Percentiles rank a stretch among this genome's conserved stretches.
phyloP scores from a whole-genome alignment of 2,797 vertebrate genomes.

The Pseudomugil tenellus region DNA sequence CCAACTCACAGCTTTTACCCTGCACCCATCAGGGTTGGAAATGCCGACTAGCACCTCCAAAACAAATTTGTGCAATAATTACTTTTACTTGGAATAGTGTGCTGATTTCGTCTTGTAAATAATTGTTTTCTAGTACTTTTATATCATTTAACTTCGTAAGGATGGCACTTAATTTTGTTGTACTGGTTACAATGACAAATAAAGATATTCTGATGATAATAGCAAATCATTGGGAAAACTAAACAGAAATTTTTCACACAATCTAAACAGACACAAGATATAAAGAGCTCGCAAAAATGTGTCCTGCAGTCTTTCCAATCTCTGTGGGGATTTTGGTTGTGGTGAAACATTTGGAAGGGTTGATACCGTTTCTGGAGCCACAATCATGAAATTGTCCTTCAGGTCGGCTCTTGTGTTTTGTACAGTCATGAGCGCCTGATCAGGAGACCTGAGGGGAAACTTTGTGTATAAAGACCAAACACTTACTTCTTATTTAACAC shows the following conservation, averaged over 20 bases:
- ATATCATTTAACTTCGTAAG: too few relatives aligned
- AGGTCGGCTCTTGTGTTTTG: neutral
- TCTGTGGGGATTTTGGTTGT: neutral
- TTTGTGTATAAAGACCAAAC: neutral
- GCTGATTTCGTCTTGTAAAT: too few relatives aligned
- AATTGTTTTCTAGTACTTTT: too few relatives aligned
- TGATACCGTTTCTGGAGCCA: neutral
- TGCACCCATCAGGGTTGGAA: too few relatives aligned
- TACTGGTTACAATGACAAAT: too few relatives aligned
- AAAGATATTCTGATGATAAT: too few relatives aligned
- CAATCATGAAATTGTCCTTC: neutral
- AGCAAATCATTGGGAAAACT: too few relatives aligned
- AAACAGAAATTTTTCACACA: neutral
- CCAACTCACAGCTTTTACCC: too few relatives aligned
- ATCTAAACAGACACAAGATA: neutral
- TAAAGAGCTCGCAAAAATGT: neutral
- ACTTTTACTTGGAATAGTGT: too few relatives aligned
- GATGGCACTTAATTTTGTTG: too few relatives aligned
- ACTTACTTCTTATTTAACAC: constrained; percentile 11
- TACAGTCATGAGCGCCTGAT: neutral
- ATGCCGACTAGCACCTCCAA: too few relatives aligned
- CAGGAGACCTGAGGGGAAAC: neutral
- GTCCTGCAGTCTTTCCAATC: neutral
- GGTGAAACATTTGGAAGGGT: neutral
- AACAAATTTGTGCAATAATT: too few relatives aligned